Base-by-base conservation (phyloP, 2,888 invertebrate species). In the Coecobrya sp. region DNA sequence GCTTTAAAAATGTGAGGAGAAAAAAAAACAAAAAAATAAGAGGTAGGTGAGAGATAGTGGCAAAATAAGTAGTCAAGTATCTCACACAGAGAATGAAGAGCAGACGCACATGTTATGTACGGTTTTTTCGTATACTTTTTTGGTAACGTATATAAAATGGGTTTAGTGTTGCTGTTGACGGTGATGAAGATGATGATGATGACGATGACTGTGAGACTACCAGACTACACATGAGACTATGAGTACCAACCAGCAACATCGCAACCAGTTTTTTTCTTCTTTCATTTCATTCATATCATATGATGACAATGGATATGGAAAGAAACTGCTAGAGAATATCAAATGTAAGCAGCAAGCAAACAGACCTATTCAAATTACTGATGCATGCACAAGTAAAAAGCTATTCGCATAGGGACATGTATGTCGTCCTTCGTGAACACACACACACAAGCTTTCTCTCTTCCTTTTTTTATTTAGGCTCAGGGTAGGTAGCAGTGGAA, bases 21-120 rank as follows among this genome's bases (percentile, higher is more conserved):
- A n/a, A n/a, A 73, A 73, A 73, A 73, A 42, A 73, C 73, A 73
- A 76, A 49, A 76, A 49, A 76, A 27, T 45, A 49, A 11, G 11
- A 70, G 36, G 36, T 70, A 76, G 49, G 76, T 76, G 76, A 45
- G 76, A 45, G 76, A 76, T 76, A 76, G 76, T 49, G 45, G 76
- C 76, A 76, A 45, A 76, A 76, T 76, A 76, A 25, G 76, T 76
- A 76, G 70, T 70, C 42, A 19, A 42, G 42, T 70, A 36, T 65
- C 65, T 65, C 30, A 27, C 19, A 36, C 36, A 36, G 36, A 36
- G 55, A 55, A 55, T 27, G 27, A 65, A 27, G 27, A 65, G 62
- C 13, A 30, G 25, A 30, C 11, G 25, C 16, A 55, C 42, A 42
- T 16, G 11, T 19, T 70, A 0, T 42, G 10, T 70, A 42, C 22